phyloP scores from a whole-genome alignment of 2,113 vertebrate species.

The Antechinus flavipes region DNA sequence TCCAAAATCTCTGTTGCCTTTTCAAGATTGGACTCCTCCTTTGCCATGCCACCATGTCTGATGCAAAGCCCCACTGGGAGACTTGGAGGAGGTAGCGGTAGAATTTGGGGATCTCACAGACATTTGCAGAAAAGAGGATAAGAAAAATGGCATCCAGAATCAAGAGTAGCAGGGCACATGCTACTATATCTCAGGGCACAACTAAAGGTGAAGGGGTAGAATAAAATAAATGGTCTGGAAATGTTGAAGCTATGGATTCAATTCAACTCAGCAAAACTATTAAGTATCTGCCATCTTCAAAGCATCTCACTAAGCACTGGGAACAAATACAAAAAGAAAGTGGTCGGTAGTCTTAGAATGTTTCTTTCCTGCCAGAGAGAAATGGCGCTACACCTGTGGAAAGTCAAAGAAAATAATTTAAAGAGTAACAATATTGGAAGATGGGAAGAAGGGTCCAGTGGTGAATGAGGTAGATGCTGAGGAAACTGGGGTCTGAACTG shows the following conservation, averaged over 20 bases:
- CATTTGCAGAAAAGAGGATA: neutral
- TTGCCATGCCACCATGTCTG: neutral
- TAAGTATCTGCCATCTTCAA: neutral
- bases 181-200: neutral
- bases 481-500: neutral
- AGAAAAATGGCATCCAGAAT: neutral
- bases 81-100: neutral
- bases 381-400: neutral
- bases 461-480: neutral
- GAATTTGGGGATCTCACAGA: neutral
- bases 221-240: neutral
- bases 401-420: neutral
- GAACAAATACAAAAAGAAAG: neutral
- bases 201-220: neutral
- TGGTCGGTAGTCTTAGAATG: neutral
- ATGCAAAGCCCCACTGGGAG: neutral
- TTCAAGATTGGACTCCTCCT: neutral
- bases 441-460: neutral
- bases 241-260: neutral
- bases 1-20: neutral
- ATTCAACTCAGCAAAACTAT: neutral
- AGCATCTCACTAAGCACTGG: neutral
- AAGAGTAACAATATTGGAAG: neutral
- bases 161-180: neutral
- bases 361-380: neutral